Conservation (phyloP, 2,888 invertebrate genomes). For the Hedychridium roseum region DNA sequence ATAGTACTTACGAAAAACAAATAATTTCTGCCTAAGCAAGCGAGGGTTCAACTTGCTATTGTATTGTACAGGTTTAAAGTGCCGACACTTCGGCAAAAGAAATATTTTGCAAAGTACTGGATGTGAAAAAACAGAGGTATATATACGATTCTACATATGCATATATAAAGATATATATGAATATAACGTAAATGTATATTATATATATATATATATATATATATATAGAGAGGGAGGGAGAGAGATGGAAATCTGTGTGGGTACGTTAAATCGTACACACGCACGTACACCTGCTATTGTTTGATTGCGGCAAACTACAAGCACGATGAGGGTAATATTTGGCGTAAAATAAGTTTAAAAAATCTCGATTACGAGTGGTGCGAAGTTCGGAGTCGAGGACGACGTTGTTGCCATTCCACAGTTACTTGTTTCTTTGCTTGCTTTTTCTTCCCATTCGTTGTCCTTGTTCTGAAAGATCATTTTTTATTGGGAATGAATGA, state of each 20-base stretch:
- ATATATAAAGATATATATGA: constrained; percentile 43
- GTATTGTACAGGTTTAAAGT: constrained; percentile 55
- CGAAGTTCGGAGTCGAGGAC: constrained; percentile 37
- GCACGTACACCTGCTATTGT: constrained; percentile 25
- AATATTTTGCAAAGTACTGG: constrained; percentile 54
- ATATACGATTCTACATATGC: constrained; percentile 24
- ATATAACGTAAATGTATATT: constrained; percentile 39
- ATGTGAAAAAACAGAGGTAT: constrained; percentile 40
- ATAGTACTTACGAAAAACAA: constrained; percentile 53
- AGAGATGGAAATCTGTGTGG: background rate
- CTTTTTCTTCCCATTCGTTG: constrained; percentile 22
- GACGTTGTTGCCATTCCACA: constrained; percentile 49
- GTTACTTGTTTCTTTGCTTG: constrained; percentile 30
- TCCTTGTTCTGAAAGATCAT: too few species aligned
- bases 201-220: constrained; percentile 27
- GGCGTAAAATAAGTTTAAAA: constrained; percentile 31
- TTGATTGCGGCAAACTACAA: constrained; percentile 32
- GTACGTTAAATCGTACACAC: constrained; percentile 17
- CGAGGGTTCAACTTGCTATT: constrained; percentile 46
- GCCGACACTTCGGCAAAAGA: constrained; percentile 44
- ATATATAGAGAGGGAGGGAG: too few species aligned
- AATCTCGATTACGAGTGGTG: constrained; percentile 21
- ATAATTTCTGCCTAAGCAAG: constrained; percentile 49
- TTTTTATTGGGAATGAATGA: too few species aligned
- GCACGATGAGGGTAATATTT: constrained; percentile 39